Evolutionary conservation across 2,888 invertebrate species (phyloP), one percentile per base, ranked within the genome.

Genomic region (Drosophila bunnanda): DNA sequence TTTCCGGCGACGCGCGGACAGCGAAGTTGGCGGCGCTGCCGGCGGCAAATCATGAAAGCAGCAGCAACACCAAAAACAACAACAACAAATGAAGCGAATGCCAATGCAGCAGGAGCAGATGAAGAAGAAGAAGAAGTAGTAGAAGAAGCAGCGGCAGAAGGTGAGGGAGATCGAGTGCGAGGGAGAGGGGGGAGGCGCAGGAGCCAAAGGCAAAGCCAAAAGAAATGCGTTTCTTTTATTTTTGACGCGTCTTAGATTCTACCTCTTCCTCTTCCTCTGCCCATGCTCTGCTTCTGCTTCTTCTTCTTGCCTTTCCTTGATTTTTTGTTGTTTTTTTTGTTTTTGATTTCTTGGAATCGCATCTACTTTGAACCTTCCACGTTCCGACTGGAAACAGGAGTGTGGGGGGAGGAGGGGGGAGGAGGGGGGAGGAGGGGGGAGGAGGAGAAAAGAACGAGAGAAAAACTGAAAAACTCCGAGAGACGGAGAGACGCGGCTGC

Each of bases 171-270:
- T 66, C 48, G 22, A 15, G 48, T 32, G 56, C n/a, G 17, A 10
- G 61, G 41, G 55, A 12, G 22, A 13, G 59, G 46, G 50, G 15
- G 75, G 65, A 46, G 66, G 57, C 46, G 62, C 58, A 64, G 71
- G 68, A 57, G 64, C 67, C 64, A 75, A 56, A 53, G 64, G 71
- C 56, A 67, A 67, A 75, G 65, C 79, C 76, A 69, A 70, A 80
- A 72, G 77, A 78, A 82, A 85, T 86, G 84, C 78, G 80, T 82
- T 76, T 75, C 77, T 68, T 81, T 86, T 88, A 81, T 86, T 85
- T 88, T 88, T 83, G 88, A 88, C 80, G 85, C 78, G 77, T 85
- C 80, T 86, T 85, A 88, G 88, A 85, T 88, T 78, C 78, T 80
- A 65, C 62, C 57, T 46, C 34, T 79, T 67, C 59, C 43, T 48